Percentiles rank a stretch among this genome's conserved stretches.
Conservation (phyloP, 2,888 invertebrate genomes). For the Acrobasis consociella region DNA sequence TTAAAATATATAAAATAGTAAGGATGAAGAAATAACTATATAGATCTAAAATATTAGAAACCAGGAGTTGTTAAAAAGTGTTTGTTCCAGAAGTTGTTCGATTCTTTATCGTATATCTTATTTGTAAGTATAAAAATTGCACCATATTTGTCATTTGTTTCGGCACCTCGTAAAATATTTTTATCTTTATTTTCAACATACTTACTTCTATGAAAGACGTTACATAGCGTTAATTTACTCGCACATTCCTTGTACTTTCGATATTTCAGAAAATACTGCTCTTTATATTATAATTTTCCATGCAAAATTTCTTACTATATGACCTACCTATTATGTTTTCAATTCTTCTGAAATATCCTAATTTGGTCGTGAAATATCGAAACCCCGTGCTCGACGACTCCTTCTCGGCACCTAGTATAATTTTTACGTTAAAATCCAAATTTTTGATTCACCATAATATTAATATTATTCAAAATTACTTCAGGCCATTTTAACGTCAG, state of each 20-base stretch:
- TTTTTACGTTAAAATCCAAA: background rate
- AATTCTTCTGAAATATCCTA: no score
- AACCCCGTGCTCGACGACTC: no score
- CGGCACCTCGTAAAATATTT: background rate
- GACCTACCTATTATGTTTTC: no score
- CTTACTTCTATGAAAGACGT: background rate
- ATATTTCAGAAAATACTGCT: no score
- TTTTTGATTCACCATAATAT: background rate
- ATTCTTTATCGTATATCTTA: background rate
- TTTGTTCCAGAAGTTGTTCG: background rate
- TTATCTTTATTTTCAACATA: background rate
- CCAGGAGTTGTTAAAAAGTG: background rate
- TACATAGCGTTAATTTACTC: background rate
- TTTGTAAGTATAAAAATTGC: conserved; percentile 24
- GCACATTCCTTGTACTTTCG: no score
- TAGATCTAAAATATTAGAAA: background rate
- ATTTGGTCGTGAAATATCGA: no score
- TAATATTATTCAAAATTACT: background rate
- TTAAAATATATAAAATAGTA: background rate
- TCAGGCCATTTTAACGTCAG: background rate
- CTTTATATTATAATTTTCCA: no score
- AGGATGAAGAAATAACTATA: background rate
- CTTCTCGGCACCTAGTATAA: background rate
- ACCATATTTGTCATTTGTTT: conserved; percentile 16
- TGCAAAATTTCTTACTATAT: no score